These are phyloP conservation scores for Fragum sueziense DNA, from an alignment of 2,888 invertebrate species.

Conservation along the genomic window DNA sequence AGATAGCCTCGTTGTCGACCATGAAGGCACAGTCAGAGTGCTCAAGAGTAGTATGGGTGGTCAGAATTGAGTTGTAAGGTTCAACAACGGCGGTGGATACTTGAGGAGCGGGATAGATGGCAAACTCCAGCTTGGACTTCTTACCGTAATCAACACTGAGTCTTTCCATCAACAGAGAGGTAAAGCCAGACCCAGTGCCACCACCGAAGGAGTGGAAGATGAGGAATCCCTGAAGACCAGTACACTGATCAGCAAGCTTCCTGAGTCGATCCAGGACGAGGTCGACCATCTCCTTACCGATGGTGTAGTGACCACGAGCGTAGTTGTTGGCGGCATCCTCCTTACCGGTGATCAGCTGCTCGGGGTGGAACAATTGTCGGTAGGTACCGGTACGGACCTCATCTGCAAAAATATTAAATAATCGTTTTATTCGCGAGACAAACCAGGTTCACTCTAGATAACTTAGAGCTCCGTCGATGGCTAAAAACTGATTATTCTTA, in stretches of 20 bases:
- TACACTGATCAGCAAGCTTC: slow-evolving; percentile 32
- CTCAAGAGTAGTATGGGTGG: neutral
- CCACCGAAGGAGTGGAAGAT: neutral
- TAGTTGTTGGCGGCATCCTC: slow-evolving; percentile 84
- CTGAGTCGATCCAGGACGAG: slow-evolving; percentile 85
- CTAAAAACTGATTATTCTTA: too few relatives aligned
- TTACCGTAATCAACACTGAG: slow-evolving; percentile 63
- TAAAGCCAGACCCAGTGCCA: slow-evolving; percentile 79
- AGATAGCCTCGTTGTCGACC: neutral
- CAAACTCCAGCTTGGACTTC: neutral
- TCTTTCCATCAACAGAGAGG: slow-evolving; percentile 80
- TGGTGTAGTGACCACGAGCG: slow-evolving; percentile 98
- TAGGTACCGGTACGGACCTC: slow-evolving; percentile 85
- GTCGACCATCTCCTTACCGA: slow-evolving; percentile 89
- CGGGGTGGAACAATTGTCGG: slow-evolving; percentile 97
- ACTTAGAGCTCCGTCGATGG: too few relatives aligned
- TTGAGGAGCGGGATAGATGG: slow-evolving; percentile 86
- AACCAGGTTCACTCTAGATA: too few relatives aligned
- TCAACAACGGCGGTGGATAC: slow-evolving; percentile 92
- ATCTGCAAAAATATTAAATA: slow-evolving; percentile 75
- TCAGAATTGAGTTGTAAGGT: slow-evolving; percentile 92
- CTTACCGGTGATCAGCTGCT: slow-evolving; percentile 85
- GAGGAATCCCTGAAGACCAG: neutral
- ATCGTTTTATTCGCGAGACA: too few relatives aligned
- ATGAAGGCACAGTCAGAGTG: neutral